phyloP scores from a whole-genome alignment of 2,113 vertebrate genomes.

The Tupaia chinensis region DNA sequence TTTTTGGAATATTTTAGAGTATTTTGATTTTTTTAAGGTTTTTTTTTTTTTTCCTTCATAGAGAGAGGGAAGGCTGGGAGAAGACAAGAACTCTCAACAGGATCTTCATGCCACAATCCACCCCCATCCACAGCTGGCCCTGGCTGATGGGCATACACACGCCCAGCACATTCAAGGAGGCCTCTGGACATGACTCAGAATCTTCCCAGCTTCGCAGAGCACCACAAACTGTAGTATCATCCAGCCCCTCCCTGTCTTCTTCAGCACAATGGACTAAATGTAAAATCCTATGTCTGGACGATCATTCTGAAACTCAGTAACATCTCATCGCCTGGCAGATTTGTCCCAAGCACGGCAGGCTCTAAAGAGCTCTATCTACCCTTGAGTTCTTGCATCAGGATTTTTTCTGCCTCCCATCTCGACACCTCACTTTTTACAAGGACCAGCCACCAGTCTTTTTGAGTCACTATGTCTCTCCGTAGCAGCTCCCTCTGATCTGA shows the following conservation, averaged over 20 bases:
- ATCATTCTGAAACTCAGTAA: background rate
- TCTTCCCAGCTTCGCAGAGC: no score
- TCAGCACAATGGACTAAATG: accelerated
- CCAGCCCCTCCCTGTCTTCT: background rate
- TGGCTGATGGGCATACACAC: no score
- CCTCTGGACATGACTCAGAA: no score
- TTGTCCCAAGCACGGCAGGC: background rate
- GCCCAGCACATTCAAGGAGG: no score
- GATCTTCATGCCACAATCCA: no score
- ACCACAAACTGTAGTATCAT: no score
- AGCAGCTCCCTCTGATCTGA: conserved; percentile 38
- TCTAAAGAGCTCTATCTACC: background rate
- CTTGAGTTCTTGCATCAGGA: background rate
- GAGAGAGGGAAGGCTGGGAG: no score
- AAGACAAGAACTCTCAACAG: no score
- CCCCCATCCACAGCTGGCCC: no score
- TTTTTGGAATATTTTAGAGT: no score
- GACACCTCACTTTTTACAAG: background rate
- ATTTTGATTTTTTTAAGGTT: no score
- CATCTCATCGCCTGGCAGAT: background rate
- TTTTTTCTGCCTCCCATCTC: background rate
- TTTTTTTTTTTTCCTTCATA: no score
- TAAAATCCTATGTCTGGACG: background rate
- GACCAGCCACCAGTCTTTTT: background rate
- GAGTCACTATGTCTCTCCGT: background rate